phyloP scores from a whole-genome alignment of 2,797 vertebrate species.

The Phoeniculus purpureus region DNA sequence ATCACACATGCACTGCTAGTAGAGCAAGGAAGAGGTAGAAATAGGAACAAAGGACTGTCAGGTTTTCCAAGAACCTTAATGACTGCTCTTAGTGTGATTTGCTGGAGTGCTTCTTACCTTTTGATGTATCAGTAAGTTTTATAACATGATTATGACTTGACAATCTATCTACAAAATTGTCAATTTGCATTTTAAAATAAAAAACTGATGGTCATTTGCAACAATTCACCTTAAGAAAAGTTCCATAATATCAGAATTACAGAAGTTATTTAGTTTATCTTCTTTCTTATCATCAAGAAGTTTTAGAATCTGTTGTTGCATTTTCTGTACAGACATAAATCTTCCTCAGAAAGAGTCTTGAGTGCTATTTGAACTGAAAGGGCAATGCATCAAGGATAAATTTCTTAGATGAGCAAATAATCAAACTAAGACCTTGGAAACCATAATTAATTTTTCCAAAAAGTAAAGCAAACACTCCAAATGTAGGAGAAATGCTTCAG shows the following conservation, averaged over 20 bases:
- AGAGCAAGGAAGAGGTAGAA: background rate
- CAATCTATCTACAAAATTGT: background rate
- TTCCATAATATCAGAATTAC: background rate
- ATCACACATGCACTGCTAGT: background rate
- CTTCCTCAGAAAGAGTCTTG: conserved; percentile 22
- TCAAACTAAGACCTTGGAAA: background rate
- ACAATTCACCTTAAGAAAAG: background rate
- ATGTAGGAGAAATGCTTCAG: background rate
- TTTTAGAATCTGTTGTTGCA: background rate
- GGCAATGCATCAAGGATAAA: background rate
- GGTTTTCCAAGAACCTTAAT: background rate
- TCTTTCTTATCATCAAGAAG: background rate
- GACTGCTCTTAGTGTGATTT: background rate
- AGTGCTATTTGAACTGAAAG: conserved; percentile 37
- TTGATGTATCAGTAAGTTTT: background rate
- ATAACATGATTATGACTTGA: background rate
- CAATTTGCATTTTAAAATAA: background rate
- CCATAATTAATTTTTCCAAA: background rate
- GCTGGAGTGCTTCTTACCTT: background rate
- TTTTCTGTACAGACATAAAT: conserved; percentile 29
- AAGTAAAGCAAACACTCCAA: background rate
- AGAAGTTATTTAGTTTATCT: conserved; percentile 13
- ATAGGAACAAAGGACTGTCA: background rate
- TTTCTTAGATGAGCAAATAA: background rate
- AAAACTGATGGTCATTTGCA: background rate